Evolutionary conservation across 2,888 invertebrate species (phyloP).

Genomic region (Thysanoteuthis rhombus): DNA sequence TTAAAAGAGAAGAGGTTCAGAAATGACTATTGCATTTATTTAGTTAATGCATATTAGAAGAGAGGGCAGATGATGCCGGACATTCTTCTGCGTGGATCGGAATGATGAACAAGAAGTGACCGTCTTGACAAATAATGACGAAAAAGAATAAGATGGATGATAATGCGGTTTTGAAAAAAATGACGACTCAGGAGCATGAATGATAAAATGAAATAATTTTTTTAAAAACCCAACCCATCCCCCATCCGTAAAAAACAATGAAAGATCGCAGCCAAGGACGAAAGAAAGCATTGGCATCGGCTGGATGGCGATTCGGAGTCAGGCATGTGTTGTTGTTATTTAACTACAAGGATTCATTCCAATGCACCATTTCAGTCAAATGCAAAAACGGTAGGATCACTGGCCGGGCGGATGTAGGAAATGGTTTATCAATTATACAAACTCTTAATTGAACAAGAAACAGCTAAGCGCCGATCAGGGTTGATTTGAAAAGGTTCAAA

Average conservation of each 20-base stretch:
- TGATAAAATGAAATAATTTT: background rate
- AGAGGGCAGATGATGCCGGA: background rate
- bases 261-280: background rate
- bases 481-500: no score
- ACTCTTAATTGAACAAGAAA: no score
- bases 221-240: background rate
- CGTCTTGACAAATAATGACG: background rate
- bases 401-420: no score
- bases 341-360: background rate
- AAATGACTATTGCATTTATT: no score
- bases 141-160: background rate
- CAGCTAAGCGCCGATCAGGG: no score
- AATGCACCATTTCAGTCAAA: background rate
- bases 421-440: no score
- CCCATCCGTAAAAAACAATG: background rate
- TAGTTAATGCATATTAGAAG: background rate
- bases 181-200: no score
- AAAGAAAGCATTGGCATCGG: background rate
- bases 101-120: background rate
- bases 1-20: background rate
- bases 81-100: no score
- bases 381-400: background rate
- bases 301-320: background rate
- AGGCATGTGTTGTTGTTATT: background rate
- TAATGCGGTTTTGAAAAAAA: background rate